Percentiles rank a stretch among this genome's conserved stretches.
These are phyloP conservation scores for Zaprionus davidi DNA, from an alignment of 1,140 invertebrate species.

Conservation along the genomic window DNA sequence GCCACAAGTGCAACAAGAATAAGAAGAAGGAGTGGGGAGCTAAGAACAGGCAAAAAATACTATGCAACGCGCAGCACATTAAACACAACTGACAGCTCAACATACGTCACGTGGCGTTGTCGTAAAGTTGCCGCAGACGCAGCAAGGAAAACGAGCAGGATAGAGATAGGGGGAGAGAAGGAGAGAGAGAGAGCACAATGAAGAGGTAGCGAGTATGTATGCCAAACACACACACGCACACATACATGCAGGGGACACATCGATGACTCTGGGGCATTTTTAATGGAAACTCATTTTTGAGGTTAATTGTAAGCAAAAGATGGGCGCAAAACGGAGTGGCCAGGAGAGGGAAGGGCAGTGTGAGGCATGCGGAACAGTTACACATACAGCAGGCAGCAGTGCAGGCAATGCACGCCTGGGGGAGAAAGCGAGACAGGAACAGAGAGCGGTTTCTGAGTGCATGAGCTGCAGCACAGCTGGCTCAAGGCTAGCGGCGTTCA, in stretches of 20 bases:
- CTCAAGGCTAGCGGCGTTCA: constrained; percentile 62
- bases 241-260: constrained; percentile 38
- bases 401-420: not conserved
- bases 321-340: constrained; percentile 20
- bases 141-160: constrained; percentile 9
- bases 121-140: constrained; percentile 71
- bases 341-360: not conserved
- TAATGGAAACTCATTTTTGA: constrained; percentile 84
- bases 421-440: not conserved
- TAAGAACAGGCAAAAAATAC: constrained; percentile 20
- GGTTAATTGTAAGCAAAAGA: constrained; percentile 83
- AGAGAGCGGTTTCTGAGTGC: not conserved
- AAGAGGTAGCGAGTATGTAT: constrained; percentile 22
- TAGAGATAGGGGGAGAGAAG: not conserved
- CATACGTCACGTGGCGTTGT: constrained; percentile 79
- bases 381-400: constrained; percentile 24
- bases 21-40: constrained; percentile 12
- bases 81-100: constrained; percentile 79
- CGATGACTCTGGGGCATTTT: constrained; percentile 83
- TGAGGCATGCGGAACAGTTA: constrained; percentile 35
- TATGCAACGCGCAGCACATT: constrained; percentile 69
- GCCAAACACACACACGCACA: constrained; percentile 30
- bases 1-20: constrained; percentile 10
- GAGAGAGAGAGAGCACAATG: not conserved
- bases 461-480: constrained; percentile 37